Percentiles rank a stretch among this genome's conserved stretches.
Evolutionary conservation across 2,113 vertebrate species (phyloP).

Genomic region (Chaenogobius annularis): DNA sequence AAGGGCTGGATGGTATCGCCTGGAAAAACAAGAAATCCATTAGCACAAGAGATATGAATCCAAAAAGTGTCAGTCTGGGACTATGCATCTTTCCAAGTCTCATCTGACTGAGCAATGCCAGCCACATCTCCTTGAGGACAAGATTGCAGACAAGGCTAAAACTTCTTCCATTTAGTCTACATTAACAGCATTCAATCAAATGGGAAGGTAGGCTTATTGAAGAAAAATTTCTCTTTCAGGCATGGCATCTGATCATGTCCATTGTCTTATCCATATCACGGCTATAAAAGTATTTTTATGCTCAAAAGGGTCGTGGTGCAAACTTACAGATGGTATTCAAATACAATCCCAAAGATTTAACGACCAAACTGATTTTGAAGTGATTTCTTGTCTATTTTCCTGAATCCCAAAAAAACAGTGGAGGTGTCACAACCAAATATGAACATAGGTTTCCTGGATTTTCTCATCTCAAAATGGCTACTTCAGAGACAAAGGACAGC

Average conservation of each 20-base stretch:
- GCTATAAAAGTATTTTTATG: neutral
- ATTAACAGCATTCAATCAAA: constrained; percentile 49
- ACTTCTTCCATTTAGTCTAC: constrained; percentile 67
- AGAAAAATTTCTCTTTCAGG: constrained; percentile 12
- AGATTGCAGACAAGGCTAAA: constrained; percentile 69
- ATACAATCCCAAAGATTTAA: constrained; percentile 69
- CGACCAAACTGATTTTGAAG: constrained; percentile 41
- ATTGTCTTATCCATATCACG: neutral
- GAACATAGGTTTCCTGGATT: constrained; percentile 72
- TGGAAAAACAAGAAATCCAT: constrained; percentile 75
- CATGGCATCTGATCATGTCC: neutral
- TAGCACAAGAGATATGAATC: constrained; percentile 60
- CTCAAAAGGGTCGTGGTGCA: constrained; percentile 17
- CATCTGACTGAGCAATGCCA: constrained; percentile 74
- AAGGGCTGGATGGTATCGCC: constrained; percentile 70
- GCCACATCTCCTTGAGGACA: constrained; percentile 76
- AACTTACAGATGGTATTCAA: constrained; percentile 73
- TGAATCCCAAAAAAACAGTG: constrained; percentile 59
- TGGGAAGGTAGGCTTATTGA: constrained; percentile 74
- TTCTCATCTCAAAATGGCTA: constrained; percentile 81
- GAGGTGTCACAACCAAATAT: constrained; percentile 42
- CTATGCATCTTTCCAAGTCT: constrained; percentile 72
- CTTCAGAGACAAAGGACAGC: constrained; percentile 73
- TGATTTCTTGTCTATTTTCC: constrained; percentile 58
- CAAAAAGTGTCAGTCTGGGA: constrained; percentile 59